Conservation (phyloP, 2,113 vertebrate genomes). For the Tor tambroides region DNA sequence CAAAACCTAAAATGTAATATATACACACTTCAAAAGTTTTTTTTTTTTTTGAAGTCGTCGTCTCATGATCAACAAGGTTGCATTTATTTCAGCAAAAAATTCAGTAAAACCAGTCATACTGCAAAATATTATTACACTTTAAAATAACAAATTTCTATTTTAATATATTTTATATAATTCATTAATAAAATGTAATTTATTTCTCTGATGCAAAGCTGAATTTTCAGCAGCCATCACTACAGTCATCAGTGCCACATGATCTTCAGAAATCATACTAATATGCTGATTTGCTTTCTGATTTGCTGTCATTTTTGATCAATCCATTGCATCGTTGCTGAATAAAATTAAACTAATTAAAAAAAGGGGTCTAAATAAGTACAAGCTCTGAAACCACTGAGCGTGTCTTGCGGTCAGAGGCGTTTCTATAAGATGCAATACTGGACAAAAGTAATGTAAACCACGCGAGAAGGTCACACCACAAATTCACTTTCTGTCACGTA, state of each 20-base stretch:
- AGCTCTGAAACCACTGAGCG: background rate
- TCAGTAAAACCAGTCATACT: background rate
- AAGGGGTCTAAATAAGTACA: background rate
- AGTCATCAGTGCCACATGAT: background rate
- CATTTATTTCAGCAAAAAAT: background rate
- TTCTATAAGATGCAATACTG: background rate
- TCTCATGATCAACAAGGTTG: background rate
- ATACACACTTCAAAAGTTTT: no score
- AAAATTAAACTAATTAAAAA: background rate
- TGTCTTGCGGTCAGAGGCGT: background rate
- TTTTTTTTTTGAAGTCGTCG: background rate
- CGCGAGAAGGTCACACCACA: background rate
- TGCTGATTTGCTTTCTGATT: background rate
- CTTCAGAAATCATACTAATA: background rate
- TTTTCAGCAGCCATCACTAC: background rate
- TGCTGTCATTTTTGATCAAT: background rate
- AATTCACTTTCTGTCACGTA: background rate
- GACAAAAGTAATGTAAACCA: background rate
- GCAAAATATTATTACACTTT: no score
- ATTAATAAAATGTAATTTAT: no score
- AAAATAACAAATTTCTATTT: no score
- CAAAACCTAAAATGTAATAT: background rate
- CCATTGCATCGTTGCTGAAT: background rate
- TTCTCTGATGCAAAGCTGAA: background rate
- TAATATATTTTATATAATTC: no score